A percentile compares a stretch with the other conserved stretches of the same genome.
These are phyloP conservation scores for Anser brachyrhynchus DNA, from an alignment of 2,113 vertebrate species.

Conservation along the genomic window DNA sequence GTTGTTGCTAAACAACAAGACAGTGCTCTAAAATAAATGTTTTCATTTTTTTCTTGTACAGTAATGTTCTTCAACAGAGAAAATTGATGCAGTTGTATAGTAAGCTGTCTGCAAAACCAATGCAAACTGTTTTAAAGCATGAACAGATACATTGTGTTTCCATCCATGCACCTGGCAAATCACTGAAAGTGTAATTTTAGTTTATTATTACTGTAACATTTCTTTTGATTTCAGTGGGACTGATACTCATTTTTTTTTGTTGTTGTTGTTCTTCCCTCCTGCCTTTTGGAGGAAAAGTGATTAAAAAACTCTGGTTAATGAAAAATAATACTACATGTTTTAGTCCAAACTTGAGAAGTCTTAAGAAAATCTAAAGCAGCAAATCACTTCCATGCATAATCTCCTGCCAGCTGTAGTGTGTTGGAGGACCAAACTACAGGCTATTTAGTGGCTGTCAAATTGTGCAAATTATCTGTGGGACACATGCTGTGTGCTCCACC, in stretches of 20 bases:
- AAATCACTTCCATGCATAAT: background rate
- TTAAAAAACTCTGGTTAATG: background rate
- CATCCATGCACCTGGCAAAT: background rate
- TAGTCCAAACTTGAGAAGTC: background rate
- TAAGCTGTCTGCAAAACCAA: slow-evolving; percentile 14
- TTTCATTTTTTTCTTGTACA: slow-evolving; percentile 14
- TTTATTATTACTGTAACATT: background rate
- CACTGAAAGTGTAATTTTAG: background rate
- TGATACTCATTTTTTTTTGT: background rate
- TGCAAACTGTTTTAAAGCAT: slow-evolving; percentile 18
- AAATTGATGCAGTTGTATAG: background rate
- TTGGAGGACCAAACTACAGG: background rate
- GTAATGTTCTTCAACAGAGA: background rate
- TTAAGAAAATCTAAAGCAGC: background rate
- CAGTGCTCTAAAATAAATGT: background rate
- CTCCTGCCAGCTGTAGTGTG: background rate
- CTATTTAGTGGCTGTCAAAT: background rate
- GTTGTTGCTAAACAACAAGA: background rate
- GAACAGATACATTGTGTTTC: background rate
- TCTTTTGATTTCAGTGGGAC: background rate
- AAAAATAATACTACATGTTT: fast-evolving
- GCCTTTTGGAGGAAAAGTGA: background rate
- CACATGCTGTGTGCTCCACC: background rate
- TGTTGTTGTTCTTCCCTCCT: background rate
- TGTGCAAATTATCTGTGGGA: background rate